Percentiles rank a stretch among this genome's conserved stretches.
Evolutionary conservation across 2,888 invertebrate species (phyloP).

Genomic region (Euclidia mi): DNA sequence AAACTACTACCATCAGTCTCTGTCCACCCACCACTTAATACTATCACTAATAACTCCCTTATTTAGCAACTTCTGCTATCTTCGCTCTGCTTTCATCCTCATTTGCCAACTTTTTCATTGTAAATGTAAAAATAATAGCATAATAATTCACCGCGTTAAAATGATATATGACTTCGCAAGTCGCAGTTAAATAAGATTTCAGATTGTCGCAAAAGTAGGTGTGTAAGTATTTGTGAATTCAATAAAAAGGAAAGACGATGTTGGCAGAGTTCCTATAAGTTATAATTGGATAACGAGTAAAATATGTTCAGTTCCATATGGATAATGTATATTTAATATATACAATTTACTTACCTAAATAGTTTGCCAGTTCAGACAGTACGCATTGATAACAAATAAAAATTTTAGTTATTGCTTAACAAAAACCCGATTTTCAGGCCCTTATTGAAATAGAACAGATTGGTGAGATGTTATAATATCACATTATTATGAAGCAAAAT

Average conservation of each 20-base stretch:
- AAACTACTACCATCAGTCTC: constrained; percentile 36
- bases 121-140: constrained; percentile 26
- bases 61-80: constrained; percentile 18
- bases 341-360: too few species aligned
- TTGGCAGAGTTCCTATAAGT: too few species aligned
- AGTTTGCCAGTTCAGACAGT: too few species aligned
- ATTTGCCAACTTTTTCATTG: constrained; percentile 17
- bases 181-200: constrained; percentile 34
- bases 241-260: not conserved
- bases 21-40: constrained; percentile 25
- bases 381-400: too few species aligned
- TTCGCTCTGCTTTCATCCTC: constrained; percentile 1
- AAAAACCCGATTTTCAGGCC: too few species aligned
- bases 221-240: constrained; percentile 31
- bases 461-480: too few species aligned
- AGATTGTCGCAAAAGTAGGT: constrained; percentile 16
- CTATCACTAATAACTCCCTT: constrained; percentile 22
- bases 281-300: too few species aligned
- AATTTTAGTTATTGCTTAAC: too few species aligned
- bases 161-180: constrained; percentile 32
- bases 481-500: too few species aligned
- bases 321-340: too few species aligned
- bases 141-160: constrained; percentile 41
- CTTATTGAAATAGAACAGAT: too few species aligned
- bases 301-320: too few species aligned